Evolutionary conservation across 2,797 vertebrate species (phyloP).

Genomic region (Monodelphis domestica): DNA sequence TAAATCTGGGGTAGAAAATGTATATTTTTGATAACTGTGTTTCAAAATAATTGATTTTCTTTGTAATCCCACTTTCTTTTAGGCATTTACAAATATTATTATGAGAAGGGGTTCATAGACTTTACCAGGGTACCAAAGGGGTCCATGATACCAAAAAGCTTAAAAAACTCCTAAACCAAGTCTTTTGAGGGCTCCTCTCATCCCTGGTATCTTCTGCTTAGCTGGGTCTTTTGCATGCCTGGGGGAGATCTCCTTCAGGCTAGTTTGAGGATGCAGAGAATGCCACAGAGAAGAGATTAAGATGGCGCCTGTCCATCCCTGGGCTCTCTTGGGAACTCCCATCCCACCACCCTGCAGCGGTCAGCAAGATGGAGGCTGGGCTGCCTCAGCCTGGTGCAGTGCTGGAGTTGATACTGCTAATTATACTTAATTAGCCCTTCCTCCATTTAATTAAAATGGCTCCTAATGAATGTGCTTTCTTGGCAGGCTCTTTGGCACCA

Average conservation of each 20-base stretch:
- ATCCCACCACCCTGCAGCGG: slow-evolving; percentile 68
- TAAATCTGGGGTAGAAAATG: neutral
- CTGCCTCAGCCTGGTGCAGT: slow-evolving; percentile 84
- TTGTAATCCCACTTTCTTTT: neutral
- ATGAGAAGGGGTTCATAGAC: neutral
- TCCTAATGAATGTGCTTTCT: slow-evolving; percentile 86
- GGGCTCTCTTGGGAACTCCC: neutral
- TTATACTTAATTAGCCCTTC: slow-evolving; percentile 85
- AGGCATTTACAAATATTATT: neutral
- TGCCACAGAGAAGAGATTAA: neutral
- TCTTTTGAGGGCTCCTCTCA: neutral
- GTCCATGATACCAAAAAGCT: neutral
- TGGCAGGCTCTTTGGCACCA: slow-evolving; percentile 98
- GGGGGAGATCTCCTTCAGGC: neutral
- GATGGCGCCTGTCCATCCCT: neutral
- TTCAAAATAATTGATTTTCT: neutral
- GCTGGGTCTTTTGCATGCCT: neutral
- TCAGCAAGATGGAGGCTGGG: slow-evolving; percentile 81
- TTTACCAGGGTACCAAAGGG: neutral
- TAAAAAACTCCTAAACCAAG: neutral
- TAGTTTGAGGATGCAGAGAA: neutral
- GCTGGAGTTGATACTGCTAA: slow-evolving; percentile 86
- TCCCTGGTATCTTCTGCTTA: neutral
- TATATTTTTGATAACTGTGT: neutral
- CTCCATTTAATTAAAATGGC: slow-evolving; percentile 85